Conservation (phyloP, 2,113 vertebrate species). For the Diadophis punctatus region DNA sequence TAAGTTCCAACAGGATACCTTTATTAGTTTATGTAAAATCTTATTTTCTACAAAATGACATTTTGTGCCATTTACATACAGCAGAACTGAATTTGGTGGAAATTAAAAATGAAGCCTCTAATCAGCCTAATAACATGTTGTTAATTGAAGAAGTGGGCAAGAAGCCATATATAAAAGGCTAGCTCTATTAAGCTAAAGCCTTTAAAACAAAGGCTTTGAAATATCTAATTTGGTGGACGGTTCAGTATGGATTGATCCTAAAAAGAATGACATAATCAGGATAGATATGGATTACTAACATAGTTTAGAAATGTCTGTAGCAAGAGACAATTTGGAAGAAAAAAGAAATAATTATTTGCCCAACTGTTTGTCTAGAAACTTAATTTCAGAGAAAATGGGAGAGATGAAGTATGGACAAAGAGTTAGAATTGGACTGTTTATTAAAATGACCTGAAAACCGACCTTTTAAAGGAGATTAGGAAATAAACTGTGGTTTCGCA, state of each 20-base stretch:
- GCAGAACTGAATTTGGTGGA: slow-evolving; percentile 23
- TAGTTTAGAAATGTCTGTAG: slow-evolving; percentile 49
- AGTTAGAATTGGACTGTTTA: slow-evolving; percentile 6
- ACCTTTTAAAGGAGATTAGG: neutral
- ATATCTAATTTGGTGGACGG: slow-evolving; percentile 31
- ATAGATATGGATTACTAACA: slow-evolving; percentile 63
- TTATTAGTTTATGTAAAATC: neutral
- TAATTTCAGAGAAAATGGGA: slow-evolving; percentile 29
- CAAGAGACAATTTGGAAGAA: slow-evolving; percentile 48
- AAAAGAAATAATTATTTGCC: slow-evolving; percentile 53
- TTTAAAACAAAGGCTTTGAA: slow-evolving; percentile 50
- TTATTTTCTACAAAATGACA: slow-evolving; percentile 12
- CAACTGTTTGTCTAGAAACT: neutral
- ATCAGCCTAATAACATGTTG: slow-evolving; percentile 28
- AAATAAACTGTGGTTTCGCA: neutral
- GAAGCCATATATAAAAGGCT: slow-evolving; percentile 1
- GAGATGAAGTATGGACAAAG: neutral
- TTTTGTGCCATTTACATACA: slow-evolving; percentile 10
- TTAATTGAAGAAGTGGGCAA: slow-evolving; percentile 35
- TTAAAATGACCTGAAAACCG: neutral
- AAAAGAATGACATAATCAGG: slow-evolving; percentile 42
- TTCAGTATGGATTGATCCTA: slow-evolving; percentile 54
- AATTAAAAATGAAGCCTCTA: slow-evolving; percentile 44
- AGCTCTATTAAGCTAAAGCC: slow-evolving; percentile 11
- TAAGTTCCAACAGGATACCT: neutral